Percentiles rank a stretch among this genome's conserved stretches.
phyloP scores from a whole-genome alignment of 2,888 invertebrate species.

The Tachystola acroxantha region DNA sequence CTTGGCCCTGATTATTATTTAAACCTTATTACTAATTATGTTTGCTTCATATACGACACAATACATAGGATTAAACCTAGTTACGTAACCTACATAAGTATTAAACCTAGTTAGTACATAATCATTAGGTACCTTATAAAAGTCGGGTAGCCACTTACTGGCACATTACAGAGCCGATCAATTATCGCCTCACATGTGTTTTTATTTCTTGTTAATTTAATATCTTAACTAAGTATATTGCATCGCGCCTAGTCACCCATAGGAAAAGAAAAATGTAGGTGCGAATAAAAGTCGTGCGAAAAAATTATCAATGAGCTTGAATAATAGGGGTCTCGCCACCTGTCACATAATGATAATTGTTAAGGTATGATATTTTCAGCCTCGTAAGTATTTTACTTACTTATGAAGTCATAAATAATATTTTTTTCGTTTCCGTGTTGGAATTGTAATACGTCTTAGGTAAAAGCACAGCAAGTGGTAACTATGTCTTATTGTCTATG shows the following conservation, averaged over 20 bases:
- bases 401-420: slow-evolving; percentile 7
- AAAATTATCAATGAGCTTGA: slow-evolving; percentile 10
- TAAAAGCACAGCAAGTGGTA: too few relatives aligned
- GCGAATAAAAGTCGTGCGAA: slow-evolving; percentile 7
- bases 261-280: too few relatives aligned
- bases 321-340: slow-evolving; percentile 7
- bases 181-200: slow-evolving; percentile 30
- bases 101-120: too few relatives aligned
- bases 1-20: too few relatives aligned
- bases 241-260: slow-evolving; percentile 11
- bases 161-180: slow-evolving; percentile 23
- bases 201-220: slow-evolving; percentile 29
- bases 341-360: slow-evolving; percentile 10
- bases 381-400: too few relatives aligned
- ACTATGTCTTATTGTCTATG: too few relatives aligned
- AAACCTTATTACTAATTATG: too few relatives aligned
- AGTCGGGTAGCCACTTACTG: slow-evolving; percentile 11
- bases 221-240: slow-evolving; percentile 41
- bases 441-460: too few relatives aligned
- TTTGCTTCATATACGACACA: too few relatives aligned
- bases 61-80: too few relatives aligned
- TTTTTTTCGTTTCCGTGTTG: too few relatives aligned
- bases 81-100: too few relatives aligned
- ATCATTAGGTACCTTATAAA: background rate
- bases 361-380: slow-evolving; percentile 4